A percentile compares a stretch with the other conserved stretches of the same genome.
These are phyloP conservation scores for Triplophysa bombifrons DNA, from an alignment of 2,797 vertebrate genomes.

Conservation along the genomic window DNA sequence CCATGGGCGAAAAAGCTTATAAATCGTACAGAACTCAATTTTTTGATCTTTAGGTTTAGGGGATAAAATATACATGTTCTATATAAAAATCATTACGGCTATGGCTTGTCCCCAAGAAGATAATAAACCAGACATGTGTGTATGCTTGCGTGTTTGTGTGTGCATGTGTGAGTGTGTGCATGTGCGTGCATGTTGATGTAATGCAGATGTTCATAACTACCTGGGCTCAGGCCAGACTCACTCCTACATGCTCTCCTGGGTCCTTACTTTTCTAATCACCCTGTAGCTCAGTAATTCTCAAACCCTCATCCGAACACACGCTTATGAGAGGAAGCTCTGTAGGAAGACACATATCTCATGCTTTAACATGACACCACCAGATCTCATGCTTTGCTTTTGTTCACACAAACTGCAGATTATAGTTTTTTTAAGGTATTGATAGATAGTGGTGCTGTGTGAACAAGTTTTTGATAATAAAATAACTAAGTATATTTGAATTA, in stretches of 20 bases:
- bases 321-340: conserved; percentile 52
- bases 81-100: no score
- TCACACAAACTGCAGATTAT: conserved; percentile 51
- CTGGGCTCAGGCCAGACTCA: conserved; percentile 49
- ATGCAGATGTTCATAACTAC: conserved; percentile 59
- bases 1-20: no score
- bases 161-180: neutral
- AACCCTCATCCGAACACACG: conserved; percentile 34
- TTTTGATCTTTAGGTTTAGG: no score
- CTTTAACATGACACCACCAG: conserved; percentile 53
- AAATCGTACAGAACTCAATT: no score
- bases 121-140: no score
- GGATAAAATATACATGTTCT: no score
- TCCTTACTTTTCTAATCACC: conserved; percentile 35
- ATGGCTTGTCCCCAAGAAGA: no score
- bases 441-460: neutral
- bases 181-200: conserved; percentile 43
- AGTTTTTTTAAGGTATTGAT: conserved; percentile 26
- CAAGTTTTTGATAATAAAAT: neutral
- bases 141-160: neutral
- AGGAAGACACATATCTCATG: conserved; percentile 55
- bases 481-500: no score
- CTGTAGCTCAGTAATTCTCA: conserved; percentile 35
- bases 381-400: conserved; percentile 51
- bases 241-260: conserved; percentile 39